Evolutionary conservation across 2,113 vertebrate genomes (phyloP).

Genomic region (Puma concolor): DNA sequence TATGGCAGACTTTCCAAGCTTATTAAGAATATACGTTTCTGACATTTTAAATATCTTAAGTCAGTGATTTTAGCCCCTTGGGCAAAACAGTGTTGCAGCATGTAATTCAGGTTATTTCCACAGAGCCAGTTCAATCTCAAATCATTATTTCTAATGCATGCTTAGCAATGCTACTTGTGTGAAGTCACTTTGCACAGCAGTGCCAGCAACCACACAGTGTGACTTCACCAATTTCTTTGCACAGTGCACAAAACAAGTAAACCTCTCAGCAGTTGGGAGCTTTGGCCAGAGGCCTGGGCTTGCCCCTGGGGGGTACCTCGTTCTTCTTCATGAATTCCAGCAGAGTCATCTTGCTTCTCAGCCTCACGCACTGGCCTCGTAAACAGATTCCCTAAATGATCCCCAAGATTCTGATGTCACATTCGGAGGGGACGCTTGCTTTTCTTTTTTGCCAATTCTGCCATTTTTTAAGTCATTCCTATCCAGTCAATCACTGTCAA

Average conservation of each 20-base stretch:
- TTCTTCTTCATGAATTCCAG: slow-evolving; percentile 47
- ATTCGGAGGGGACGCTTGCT: background rate
- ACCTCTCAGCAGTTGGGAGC: slow-evolving; percentile 35
- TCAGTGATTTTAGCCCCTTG: slow-evolving; percentile 63
- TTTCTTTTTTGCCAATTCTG: background rate
- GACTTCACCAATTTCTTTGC: slow-evolving; percentile 63
- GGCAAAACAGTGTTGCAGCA: slow-evolving; percentile 59
- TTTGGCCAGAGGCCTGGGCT: slow-evolving; percentile 49
- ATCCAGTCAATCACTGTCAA: background rate
- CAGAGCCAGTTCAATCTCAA: slow-evolving; percentile 41
- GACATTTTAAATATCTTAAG: slow-evolving; percentile 65
- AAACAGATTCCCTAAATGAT: slow-evolving; percentile 1
- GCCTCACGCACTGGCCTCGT: slow-evolving; percentile 12
- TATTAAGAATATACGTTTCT: slow-evolving; percentile 40
- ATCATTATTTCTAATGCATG: slow-evolving; percentile 51
- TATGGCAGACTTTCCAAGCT: background rate
- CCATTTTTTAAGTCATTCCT: background rate
- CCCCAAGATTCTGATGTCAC: background rate
- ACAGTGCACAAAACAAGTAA: slow-evolving; percentile 69
- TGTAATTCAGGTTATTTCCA: slow-evolving; percentile 62
- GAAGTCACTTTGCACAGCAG: slow-evolving; percentile 54
- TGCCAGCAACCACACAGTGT: slow-evolving; percentile 52
- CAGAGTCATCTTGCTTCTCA: background rate
- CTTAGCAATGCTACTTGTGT: slow-evolving; percentile 34
- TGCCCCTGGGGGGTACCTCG: slow-evolving; percentile 32